phyloP scores from a whole-genome alignment of 1,140 invertebrate genomes.

The Reticulitermes speratus region DNA sequence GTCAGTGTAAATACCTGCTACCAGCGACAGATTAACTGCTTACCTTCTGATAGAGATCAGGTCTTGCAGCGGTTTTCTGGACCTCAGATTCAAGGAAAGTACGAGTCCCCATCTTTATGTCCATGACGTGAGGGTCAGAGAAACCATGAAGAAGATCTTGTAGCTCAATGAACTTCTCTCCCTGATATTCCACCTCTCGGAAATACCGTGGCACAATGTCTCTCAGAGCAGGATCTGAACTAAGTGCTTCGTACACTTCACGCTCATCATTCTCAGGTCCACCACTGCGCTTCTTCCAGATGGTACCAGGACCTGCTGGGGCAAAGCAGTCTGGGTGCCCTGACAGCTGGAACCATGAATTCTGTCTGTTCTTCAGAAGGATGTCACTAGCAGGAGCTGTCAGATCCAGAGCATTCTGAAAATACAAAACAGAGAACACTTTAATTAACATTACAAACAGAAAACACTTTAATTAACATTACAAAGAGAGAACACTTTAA shows the following conservation, averaged over 20 bases:
- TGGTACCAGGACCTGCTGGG: slow-evolving; percentile 88
- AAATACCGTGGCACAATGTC: slow-evolving; percentile 85
- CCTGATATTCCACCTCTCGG: slow-evolving; percentile 80
- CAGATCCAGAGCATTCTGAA: slow-evolving; percentile 87
- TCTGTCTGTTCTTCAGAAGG: slow-evolving; percentile 71
- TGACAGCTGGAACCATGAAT: slow-evolving; percentile 89
- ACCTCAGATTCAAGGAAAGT: slow-evolving; percentile 95
- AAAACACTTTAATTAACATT: background rate
- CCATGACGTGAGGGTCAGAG: slow-evolving; percentile 84
- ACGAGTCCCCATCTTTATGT: slow-evolving; percentile 88
- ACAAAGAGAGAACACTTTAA: background rate
- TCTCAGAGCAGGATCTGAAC: slow-evolving; percentile 68
- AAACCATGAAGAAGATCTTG: slow-evolving; percentile 85
- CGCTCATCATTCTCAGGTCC: slow-evolving; percentile 53
- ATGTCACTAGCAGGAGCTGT: slow-evolving; percentile 88
- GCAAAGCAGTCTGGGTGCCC: slow-evolving; percentile 92
- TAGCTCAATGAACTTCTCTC: slow-evolving; percentile 86
- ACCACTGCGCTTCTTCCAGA: slow-evolving; percentile 85
- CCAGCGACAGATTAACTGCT: background rate
- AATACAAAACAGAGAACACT: slow-evolving; percentile 23
- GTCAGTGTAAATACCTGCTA: no score
- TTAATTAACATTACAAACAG: background rate
- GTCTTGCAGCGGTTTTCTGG: slow-evolving; percentile 72
- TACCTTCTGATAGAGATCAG: slow-evolving; percentile 80
- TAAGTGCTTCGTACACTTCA: slow-evolving; percentile 69